Evolutionary conservation across 2,113 vertebrate genomes (phyloP).

Genomic region (Sphaerodactylus townsendi): DNA sequence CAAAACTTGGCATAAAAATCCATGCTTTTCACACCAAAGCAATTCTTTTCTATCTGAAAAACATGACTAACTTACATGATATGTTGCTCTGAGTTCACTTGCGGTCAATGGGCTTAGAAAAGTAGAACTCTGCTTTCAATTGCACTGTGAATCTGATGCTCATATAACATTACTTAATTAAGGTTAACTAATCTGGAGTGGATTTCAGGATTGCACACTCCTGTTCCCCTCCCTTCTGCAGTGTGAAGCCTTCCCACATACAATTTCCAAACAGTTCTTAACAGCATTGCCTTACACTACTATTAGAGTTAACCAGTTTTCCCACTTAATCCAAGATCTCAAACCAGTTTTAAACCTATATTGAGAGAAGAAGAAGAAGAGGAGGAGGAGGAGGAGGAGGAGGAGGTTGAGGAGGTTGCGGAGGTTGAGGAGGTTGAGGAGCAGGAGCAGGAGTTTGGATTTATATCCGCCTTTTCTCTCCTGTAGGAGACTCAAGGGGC

Average conservation of each 20-base stretch:
- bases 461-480: no score
- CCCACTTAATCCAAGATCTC: no score
- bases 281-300: neutral
- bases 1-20: slow-evolving; percentile 14
- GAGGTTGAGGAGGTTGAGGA: no score
- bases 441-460: no score
- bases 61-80: neutral
- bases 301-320: no score
- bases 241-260: neutral
- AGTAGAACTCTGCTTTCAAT: slow-evolving; percentile 39
- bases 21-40: neutral
- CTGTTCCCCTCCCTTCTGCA: neutral
- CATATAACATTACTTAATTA: slow-evolving; percentile 14
- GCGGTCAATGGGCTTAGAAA: slow-evolving; percentile 30
- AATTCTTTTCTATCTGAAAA: slow-evolving; percentile 52
- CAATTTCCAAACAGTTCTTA: neutral
- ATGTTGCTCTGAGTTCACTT: slow-evolving; percentile 13
- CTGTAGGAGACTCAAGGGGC: no score
- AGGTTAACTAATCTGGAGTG: neutral
- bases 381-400: no score
- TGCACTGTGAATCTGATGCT: neutral
- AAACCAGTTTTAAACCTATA: no score
- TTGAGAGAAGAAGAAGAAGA: no score
- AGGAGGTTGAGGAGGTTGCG: no score
- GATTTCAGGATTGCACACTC: neutral